Base-by-base conservation (phyloP, 2,888 invertebrate genomes). In the Atethmia centrago region DNA sequence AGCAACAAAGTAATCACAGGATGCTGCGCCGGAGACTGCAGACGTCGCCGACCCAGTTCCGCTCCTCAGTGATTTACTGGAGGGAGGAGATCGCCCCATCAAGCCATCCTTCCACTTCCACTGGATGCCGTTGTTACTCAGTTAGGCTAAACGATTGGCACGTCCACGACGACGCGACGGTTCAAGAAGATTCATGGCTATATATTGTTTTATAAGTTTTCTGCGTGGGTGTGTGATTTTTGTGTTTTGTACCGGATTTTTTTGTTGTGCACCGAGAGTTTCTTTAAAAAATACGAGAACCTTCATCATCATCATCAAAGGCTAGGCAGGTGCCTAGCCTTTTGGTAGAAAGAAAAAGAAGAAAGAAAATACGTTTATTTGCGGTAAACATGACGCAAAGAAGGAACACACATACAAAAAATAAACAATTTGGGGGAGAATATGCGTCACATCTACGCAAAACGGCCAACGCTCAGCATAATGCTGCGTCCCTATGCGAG, bases 51-150 rank as follows among this genome's bases (percentile, higher is more conserved):
- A 79, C 77, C 73, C 67, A 71, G 82, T 89, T 89, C 89, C 89
- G 88, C 67, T 87, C 78, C 84, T 86, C 80, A 71, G 79, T 85
- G 86, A 89, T 89, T 88, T 85, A 85, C 77, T 59, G 83, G 78
- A 70, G 83, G 88, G 77, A 83, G 88, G 75, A 80, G 83, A 82
- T 80, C 67, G 82, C 72, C 70, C 76, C 66, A 84, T 81, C 82
- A 80, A 51, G 40, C 28, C 64, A 79, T 77, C 76, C 85, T 81
- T 78, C 86, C 70, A 66, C 61, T 80, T 85, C 71, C 87, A 80
- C 47, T 76, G 86, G 85, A 85, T 79, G 74, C 55, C 36, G 77
- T 82, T 64, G 82, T 86, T 86, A 82, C 45, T 72, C 51, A 71
- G 80, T 79, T 75, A 75, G 25, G 21, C 66, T 72, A 78, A 80